phyloP scores from a whole-genome alignment of 2,113 vertebrate genomes.

The Etheostoma spectabile region DNA sequence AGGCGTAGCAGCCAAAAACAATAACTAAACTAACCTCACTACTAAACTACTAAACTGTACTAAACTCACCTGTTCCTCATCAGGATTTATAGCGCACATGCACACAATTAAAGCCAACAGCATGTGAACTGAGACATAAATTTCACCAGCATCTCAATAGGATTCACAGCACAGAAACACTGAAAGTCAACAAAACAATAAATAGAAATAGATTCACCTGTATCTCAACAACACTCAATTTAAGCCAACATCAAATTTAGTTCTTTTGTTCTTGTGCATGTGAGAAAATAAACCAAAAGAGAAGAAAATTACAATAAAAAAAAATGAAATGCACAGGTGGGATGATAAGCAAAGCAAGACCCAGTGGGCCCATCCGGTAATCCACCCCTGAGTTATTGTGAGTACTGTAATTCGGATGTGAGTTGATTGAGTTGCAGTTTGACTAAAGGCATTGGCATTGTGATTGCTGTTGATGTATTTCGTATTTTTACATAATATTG shows the following conservation, averaged over 20 bases:
- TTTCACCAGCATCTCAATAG: not conserved
- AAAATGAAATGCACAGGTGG: too few relatives aligned
- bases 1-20: too few relatives aligned
- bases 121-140: not conserved
- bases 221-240: not conserved
- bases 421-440: not conserved
- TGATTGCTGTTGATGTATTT: not conserved
- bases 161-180: not conserved
- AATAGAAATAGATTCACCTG: not conserved
- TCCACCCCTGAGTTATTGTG: not conserved
- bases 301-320: too few relatives aligned
- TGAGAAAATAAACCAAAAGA: too few relatives aligned
- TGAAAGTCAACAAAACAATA: not conserved
- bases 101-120: too few relatives aligned
- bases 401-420: not conserved
- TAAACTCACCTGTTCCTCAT: too few relatives aligned
- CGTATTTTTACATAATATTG: not conserved
- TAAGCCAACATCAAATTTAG: not conserved
- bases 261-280: too few relatives aligned
- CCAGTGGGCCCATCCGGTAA: too few relatives aligned
- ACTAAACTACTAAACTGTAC: too few relatives aligned
- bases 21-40: too few relatives aligned
- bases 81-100: too few relatives aligned
- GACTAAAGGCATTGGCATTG: not conserved
- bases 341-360: too few relatives aligned